Evolutionary conservation across 23 tunicate genomes (phyloP).

Genomic region (Phallusia fumigata): DNA sequence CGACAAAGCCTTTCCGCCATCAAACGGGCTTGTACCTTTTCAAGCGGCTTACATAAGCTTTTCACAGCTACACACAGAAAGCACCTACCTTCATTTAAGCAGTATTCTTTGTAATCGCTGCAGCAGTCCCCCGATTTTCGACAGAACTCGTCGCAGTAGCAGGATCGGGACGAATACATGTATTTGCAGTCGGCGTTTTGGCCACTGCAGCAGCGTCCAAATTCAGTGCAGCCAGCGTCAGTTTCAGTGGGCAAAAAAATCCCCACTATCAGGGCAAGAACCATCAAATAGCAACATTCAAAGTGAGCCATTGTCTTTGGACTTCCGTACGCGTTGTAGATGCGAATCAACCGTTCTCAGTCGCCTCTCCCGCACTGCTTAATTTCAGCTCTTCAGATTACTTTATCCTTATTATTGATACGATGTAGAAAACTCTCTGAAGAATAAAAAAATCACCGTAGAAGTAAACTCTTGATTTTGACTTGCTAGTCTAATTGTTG

Average conservation of each 20-base stretch:
- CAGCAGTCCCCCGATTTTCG: slow-evolving; percentile 85
- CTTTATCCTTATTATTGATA: too few species aligned
- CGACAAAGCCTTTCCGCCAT: too few species aligned
- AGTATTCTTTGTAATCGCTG: slow-evolving; percentile 65
- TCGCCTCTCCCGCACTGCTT: too few species aligned
- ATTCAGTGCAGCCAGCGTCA: slow-evolving; percentile 66
- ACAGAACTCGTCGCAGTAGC: slow-evolving; percentile 96
- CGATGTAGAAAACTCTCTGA: too few species aligned
- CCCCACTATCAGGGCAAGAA: neutral
- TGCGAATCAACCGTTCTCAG: too few species aligned
- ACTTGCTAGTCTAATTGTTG: too few species aligned
- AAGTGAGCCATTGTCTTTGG: neutral
- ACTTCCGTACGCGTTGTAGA: too few species aligned
- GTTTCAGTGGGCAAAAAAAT: neutral
- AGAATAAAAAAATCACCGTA: too few species aligned
- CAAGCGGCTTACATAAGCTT: neutral
- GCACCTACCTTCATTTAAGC: slow-evolving; percentile 55
- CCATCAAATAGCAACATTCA: neutral
- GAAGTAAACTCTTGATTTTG: too few species aligned
- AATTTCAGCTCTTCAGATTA: too few species aligned
- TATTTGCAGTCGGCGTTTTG: slow-evolving; percentile 49
- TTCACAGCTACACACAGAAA: too few species aligned
- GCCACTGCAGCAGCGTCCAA: slow-evolving; percentile 81
- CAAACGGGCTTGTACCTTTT: neutral
- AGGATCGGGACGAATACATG: slow-evolving; percentile 29